Conservation (phyloP, 2,113 vertebrate genomes). For the Lathamus discolor region DNA sequence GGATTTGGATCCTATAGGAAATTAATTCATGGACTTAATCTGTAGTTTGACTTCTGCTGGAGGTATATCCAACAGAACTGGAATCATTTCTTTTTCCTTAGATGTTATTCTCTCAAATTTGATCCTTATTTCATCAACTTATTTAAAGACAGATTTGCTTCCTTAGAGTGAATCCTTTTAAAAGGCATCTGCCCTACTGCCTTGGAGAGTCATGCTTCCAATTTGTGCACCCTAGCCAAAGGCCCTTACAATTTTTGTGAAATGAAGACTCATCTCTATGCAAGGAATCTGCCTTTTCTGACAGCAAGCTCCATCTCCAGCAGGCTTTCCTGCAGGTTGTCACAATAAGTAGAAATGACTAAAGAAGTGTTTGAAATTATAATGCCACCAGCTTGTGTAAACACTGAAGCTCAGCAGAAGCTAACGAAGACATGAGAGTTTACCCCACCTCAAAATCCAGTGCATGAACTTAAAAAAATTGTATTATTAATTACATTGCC, state of each 20-base stretch:
- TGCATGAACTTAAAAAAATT: neutral
- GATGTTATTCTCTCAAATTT: neutral
- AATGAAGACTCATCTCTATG: neutral
- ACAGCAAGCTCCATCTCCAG: neutral
- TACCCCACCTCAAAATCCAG: neutral
- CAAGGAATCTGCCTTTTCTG: neutral
- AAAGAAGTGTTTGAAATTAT: slow-evolving; percentile 17
- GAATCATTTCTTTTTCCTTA: neutral
- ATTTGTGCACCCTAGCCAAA: neutral
- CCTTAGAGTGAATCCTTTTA: neutral
- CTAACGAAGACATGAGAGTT: neutral
- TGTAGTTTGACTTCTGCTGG: neutral
- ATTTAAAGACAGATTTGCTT: neutral
- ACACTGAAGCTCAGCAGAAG: neutral
- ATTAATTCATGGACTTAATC: neutral
- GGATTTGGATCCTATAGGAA: neutral
- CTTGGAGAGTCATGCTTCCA: neutral
- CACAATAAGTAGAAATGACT: neutral
- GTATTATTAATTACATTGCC: neutral
- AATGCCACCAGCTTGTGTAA: neutral
- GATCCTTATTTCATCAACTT: neutral
- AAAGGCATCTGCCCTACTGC: neutral
- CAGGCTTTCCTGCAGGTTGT: neutral
- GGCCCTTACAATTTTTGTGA: neutral
- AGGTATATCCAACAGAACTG: neutral